Evolutionary conservation across 2,113 vertebrate species (phyloP).

Genomic region (Probosciger aterrimus): DNA sequence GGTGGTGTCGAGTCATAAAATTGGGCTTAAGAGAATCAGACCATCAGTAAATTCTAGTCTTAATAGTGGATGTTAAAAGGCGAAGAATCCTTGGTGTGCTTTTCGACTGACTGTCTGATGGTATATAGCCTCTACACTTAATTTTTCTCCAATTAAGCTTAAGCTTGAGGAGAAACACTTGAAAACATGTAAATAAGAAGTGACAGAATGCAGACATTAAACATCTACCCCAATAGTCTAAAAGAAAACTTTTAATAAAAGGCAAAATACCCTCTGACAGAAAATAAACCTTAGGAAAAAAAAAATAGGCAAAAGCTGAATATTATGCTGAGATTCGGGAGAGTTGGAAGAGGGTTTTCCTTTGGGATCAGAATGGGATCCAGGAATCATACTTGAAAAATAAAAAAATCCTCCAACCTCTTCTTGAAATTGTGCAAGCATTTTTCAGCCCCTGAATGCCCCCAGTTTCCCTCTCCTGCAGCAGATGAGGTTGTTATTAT

Average conservation of each 20-base stretch:
- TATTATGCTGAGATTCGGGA: neutral
- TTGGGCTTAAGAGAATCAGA: neutral
- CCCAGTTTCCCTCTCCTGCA: neutral
- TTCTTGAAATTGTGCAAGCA: neutral
- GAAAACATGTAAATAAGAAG: slow-evolving; percentile 2
- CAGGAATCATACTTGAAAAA: neutral
- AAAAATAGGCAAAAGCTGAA: neutral
- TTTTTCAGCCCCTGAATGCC: neutral
- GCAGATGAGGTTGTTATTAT: neutral
- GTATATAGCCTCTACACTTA: neutral
- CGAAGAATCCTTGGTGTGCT: neutral
- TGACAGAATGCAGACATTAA: slow-evolving; percentile 11
- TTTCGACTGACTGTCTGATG: neutral
- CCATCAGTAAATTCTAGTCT: neutral
- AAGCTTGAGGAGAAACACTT: neutral
- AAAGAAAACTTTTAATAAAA: neutral
- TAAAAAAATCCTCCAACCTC: neutral
- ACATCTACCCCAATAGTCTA: neutral
- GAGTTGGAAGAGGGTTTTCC: neutral
- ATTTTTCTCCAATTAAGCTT: neutral
- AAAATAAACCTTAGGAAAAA: neutral
- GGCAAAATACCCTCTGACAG: neutral
- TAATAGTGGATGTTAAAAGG: neutral
- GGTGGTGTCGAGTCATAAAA: neutral
- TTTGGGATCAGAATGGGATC: neutral